Conservation (phyloP, 2,888 invertebrate species). For the Mycalesis mineus region DNA sequence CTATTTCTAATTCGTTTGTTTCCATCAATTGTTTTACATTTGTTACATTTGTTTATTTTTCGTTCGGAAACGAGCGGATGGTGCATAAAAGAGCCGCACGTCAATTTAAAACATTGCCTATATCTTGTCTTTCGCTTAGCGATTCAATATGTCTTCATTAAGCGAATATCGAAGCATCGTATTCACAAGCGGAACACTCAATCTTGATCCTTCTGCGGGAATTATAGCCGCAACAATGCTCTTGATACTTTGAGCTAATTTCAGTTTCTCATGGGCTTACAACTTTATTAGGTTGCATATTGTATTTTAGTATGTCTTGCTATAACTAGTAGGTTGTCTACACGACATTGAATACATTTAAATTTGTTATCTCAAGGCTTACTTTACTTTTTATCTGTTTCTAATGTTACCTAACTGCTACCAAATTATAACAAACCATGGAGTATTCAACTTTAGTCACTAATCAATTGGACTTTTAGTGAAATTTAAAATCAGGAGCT, state of each 20-base stretch:
- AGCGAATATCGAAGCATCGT: slow-evolving; percentile 70
- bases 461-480: no score
- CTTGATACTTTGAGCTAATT: slow-evolving; percentile 41
- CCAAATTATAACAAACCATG: no score
- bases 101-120: slow-evolving; percentile 73
- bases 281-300: not conserved
- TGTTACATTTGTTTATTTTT: slow-evolving; percentile 18
- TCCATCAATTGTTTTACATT: slow-evolving; percentile 8
- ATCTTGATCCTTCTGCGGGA: slow-evolving; percentile 70
- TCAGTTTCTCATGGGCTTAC: slow-evolving; percentile 26
- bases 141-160: slow-evolving; percentile 79
- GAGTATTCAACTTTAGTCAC: no score
- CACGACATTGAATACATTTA: no score
- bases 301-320: not conserved
- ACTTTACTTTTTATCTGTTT: no score
- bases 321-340: not conserved
- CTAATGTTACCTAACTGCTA: no score
- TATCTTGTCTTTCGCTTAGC: slow-evolving; percentile 69
- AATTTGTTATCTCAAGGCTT: no score
- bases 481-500: no score
- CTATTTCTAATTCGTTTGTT: slow-evolving; percentile 8
- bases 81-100: slow-evolving; percentile 57
- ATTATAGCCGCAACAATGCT: slow-evolving; percentile 54
- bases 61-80: slow-evolving; percentile 19
- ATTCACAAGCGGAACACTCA: slow-evolving; percentile 66